Conservation (phyloP, 2,797 vertebrate species). For the Acomys russatus region DNA sequence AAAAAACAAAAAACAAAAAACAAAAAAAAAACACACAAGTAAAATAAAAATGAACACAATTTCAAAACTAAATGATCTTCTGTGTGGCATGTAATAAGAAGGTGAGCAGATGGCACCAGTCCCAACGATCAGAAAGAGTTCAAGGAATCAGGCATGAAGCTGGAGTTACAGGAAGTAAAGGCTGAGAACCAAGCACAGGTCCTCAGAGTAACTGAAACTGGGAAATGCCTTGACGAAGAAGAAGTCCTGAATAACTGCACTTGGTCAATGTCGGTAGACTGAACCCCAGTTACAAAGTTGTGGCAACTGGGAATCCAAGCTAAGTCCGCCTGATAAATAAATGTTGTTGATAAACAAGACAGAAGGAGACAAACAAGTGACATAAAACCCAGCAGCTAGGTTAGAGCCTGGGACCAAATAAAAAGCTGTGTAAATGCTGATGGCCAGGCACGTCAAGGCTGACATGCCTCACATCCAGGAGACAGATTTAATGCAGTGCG, state of each 20-base stretch:
- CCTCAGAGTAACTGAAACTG: not conserved
- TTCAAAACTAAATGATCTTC: not conserved
- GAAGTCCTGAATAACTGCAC: not conserved
- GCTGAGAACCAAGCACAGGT: not conserved
- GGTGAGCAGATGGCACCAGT: not conserved
- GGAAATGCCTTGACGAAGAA: not conserved
- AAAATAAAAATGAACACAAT: not conserved
- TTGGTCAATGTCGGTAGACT: not conserved
- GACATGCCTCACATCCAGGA: not conserved
- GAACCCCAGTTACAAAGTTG: not conserved
- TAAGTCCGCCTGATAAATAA: not conserved
- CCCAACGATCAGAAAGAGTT: not conserved
- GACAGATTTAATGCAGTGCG: not conserved
- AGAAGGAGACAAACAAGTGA: constrained; percentile 34
- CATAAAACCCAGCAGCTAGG: constrained; percentile 27
- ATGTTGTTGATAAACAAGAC: not conserved
- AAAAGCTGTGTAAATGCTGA: constrained; percentile 24
- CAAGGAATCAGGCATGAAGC: not conserved
- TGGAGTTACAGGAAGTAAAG: not conserved
- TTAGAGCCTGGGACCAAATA: not conserved
- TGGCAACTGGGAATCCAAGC: not conserved
- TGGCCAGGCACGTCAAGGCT: not conserved
- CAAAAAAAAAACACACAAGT: not conserved
- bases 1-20: too few species aligned
- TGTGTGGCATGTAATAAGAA: not conserved